Evolutionary conservation across 2,113 vertebrate genomes (phyloP).

Genomic region (Ceyx margarethae): DNA sequence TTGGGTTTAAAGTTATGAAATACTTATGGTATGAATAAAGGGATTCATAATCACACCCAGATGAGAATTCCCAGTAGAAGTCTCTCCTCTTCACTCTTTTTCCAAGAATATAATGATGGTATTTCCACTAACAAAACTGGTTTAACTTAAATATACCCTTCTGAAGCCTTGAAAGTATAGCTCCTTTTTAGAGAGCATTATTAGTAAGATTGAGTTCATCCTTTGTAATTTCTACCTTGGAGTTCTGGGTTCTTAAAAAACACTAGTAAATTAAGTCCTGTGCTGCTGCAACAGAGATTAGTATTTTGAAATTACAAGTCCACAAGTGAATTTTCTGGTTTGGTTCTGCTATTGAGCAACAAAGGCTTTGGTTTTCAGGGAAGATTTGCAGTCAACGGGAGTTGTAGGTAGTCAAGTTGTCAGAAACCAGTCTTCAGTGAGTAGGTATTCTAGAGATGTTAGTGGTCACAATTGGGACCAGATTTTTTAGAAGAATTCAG

Average conservation of each 20-base stretch:
- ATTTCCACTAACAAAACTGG: background rate
- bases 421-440: background rate
- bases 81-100: background rate
- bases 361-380: background rate
- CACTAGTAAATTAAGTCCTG: background rate
- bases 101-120: background rate
- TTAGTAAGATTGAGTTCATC: background rate
- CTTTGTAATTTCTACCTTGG: background rate
- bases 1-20: background rate
- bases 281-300: background rate
- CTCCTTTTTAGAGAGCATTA: background rate
- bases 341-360: background rate
- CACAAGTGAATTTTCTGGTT: background rate
- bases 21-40: background rate
- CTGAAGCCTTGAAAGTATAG: background rate
- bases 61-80: background rate
- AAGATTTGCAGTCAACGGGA: background rate
- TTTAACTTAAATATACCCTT: background rate
- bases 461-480: background rate
- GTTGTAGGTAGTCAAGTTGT: background rate
- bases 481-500: background rate
- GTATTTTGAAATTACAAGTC: background rate
- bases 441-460: background rate
- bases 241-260: background rate
- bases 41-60: background rate